A percentile compares a stretch with the other conserved stretches of the same genome.
phyloP scores from a whole-genome alignment of 2,888 invertebrate species.

The Eristalis arbustorum region DNA sequence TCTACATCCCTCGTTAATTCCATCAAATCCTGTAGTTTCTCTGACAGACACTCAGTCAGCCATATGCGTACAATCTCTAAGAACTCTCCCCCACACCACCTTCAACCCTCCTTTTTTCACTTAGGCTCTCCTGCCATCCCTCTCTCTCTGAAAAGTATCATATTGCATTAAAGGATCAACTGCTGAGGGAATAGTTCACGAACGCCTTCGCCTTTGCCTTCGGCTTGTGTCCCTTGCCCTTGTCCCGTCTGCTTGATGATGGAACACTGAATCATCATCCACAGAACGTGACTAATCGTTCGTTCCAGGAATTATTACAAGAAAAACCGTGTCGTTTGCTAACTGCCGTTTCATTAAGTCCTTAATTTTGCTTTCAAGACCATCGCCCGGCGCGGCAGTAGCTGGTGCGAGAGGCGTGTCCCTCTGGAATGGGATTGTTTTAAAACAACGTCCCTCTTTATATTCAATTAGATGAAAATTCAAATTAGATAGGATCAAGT shows the following conservation, averaged over 20 bases:
- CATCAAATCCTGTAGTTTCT: too few species aligned
- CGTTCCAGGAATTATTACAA: constrained; percentile 50
- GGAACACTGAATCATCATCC: constrained; percentile 42
- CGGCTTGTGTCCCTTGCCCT: neutral
- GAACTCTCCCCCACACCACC: too few species aligned
- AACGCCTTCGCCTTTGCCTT: neutral
- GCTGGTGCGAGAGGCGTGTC: too few species aligned
- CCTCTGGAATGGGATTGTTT: too few species aligned
- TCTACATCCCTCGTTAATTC: too few species aligned
- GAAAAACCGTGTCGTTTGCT: constrained; percentile 16
- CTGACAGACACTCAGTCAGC: neutral
- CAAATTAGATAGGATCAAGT: too few species aligned
- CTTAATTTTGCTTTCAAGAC: constrained; percentile 38
- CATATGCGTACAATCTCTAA: neutral
- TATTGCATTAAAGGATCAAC: constrained; percentile 48
- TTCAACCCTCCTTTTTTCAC: neutral
- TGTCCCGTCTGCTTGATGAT: neutral
- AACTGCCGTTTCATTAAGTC: constrained; percentile 46
- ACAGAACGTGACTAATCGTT: constrained; percentile 57
- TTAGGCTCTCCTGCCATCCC: neutral
- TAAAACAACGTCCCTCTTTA: too few species aligned
- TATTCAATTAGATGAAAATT: too few species aligned
- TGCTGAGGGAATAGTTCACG: neutral
- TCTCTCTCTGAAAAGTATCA: constrained; percentile 10
- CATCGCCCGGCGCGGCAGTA: neutral